Evolutionary conservation across 2,113 vertebrate genomes (phyloP).

Genomic region (Brevimyrus niger): DNA sequence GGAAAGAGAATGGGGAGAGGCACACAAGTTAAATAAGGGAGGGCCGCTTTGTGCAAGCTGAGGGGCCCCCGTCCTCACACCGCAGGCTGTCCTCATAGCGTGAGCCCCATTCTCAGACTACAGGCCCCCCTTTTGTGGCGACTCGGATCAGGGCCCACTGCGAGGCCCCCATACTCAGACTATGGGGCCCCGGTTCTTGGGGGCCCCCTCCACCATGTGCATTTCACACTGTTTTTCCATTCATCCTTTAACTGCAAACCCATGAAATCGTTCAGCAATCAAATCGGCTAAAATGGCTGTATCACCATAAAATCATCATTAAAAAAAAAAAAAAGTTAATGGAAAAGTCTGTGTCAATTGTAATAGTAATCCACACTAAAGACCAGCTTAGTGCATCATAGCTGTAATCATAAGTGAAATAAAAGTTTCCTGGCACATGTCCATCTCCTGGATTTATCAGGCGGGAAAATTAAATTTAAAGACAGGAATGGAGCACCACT

Average conservation of each 20-base stretch:
- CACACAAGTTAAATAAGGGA: background rate
- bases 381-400: background rate
- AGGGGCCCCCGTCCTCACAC: background rate
- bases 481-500: background rate
- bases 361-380: background rate
- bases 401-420: background rate
- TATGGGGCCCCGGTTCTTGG: background rate
- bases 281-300: background rate
- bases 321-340: background rate
- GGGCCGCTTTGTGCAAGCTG: background rate
- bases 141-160: background rate
- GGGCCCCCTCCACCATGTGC: background rate
- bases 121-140: background rate
- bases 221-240: background rate
- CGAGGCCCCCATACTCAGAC: background rate
- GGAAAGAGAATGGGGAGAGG: slow-evolving; percentile 18
- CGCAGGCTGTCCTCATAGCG: accelerated
- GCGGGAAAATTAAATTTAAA: background rate
- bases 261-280: background rate
- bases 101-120: background rate
- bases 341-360: background rate
- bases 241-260: background rate
- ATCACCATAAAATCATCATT: background rate
- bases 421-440: background rate
- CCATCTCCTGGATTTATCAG: background rate